Percentiles rank a stretch among this genome's conserved stretches.
These are phyloP conservation scores for Sphecodes monilicornis DNA, from an alignment of 2,888 invertebrate genomes.

Conservation along the genomic window DNA sequence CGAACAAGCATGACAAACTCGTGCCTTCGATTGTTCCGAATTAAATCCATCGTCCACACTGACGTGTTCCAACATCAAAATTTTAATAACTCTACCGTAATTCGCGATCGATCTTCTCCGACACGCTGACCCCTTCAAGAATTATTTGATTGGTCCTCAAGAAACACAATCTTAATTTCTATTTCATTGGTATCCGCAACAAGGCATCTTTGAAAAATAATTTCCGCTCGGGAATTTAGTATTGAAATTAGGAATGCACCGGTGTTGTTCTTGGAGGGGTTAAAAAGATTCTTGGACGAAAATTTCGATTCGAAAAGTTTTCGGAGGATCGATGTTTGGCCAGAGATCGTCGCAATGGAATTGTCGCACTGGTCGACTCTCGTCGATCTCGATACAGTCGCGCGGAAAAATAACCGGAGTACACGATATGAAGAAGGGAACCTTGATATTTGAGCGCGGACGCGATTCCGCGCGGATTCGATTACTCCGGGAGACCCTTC, in stretches of 20 bases:
- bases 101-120: not conserved
- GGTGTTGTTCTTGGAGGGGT: not conserved
- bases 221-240: not conserved
- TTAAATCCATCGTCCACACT: not conserved
- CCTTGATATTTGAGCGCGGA: slow-evolving; percentile 40
- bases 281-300: not conserved
- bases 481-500: slow-evolving; percentile 43
- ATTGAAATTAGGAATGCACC: not conserved
- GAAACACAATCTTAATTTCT: not conserved
- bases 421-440: slow-evolving; percentile 15
- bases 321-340: slow-evolving; percentile 11
- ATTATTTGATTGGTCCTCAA: not conserved
- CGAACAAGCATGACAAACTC: not conserved
- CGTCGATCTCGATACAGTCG: slow-evolving; percentile 4
- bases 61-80: not conserved
- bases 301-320: not conserved
- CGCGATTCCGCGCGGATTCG: slow-evolving; percentile 51
- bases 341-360: not conserved
- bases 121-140: not conserved
- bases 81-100: not conserved
- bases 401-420: not conserved
- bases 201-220: not conserved
- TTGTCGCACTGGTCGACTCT: not conserved
- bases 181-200: not conserved
- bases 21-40: not conserved